These are phyloP conservation scores for Stenchaetothrips biformis DNA, from an alignment of 2,888 invertebrate genomes.

Conservation along the genomic window DNA sequence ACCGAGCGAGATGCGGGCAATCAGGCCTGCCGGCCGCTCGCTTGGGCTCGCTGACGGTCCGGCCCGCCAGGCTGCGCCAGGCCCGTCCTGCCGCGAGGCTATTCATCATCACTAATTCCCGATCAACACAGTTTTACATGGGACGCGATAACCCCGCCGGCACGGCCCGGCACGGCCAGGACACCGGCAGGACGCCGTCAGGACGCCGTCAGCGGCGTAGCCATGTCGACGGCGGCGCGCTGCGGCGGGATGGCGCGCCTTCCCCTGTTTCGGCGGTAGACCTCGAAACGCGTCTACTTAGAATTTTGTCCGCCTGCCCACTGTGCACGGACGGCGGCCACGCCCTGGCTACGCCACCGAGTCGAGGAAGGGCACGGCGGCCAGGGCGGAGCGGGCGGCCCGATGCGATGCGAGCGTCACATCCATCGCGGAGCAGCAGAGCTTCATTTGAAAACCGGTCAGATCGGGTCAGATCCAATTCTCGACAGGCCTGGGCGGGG, in stretches of 20 bases:
- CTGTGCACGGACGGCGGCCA: too few species aligned
- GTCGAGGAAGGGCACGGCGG: background rate
- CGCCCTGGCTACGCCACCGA: too few species aligned
- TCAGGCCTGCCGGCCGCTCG: background rate
- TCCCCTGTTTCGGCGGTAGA: too few species aligned
- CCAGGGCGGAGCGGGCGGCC: background rate
- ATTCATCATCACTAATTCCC: slow-evolving; percentile 19
- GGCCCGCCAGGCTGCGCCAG: background rate
- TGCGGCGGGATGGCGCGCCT: too few species aligned
- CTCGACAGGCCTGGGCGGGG: background rate
- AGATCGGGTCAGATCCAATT: slow-evolving; percentile 21
- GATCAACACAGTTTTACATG: slow-evolving; percentile 1
- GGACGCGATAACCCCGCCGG: background rate
- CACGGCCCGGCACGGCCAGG: background rate
- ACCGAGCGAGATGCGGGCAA: background rate
- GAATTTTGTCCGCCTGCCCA: too few species aligned
- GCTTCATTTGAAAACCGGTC: slow-evolving; percentile 21
- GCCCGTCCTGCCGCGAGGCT: background rate
- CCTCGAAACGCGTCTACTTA: too few species aligned
- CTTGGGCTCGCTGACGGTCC: background rate
- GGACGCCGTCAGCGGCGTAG: too few species aligned
- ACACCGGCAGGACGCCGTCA: too few species aligned
- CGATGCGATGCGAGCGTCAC: background rate
- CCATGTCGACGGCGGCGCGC: too few species aligned
- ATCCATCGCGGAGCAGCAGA: background rate